Evolutionary conservation across 1,140 invertebrate genomes (phyloP), one percentile per base, ranked within the genome.

Genomic region (Heliconius congener): DNA sequence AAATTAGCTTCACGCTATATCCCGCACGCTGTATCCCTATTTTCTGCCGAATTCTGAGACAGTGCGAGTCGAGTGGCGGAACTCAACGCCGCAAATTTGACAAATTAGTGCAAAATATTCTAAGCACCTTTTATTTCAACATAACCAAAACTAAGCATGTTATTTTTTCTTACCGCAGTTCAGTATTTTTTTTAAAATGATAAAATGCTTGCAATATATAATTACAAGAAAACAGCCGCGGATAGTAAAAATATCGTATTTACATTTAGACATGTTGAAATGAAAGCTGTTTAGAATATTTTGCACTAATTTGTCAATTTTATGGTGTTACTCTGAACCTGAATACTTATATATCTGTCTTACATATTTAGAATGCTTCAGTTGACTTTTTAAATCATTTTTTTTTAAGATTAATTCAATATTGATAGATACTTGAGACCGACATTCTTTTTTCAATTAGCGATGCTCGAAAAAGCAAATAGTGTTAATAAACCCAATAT

Each of bases 371-470:
- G n/a, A 55, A 55, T n/a, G 8, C 52, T 55, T 18, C 19, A n/a
- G 0, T n/a, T 55, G 16, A n/a, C 19, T n/a, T 19, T 55, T 6
- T 55, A 2, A 4, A 4, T 46, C 0, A 13, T 4, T 16, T 46
- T 46, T 46, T 46, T 46, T 46, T 46, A 3, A 46, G 16, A 23
- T 23, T 23, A 13, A 16, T 46, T 46, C 42, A 46, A 46, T 46
- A 46, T 46, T 46, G 13, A 46, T 46, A 46, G 42, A 46, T 72
- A 72, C 18, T 39, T 39, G n/a, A 8, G 18, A 9, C 18, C 8
- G 34, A 39, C 18, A 39, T 72, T 72, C 71, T 72, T 30, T 66
- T 23, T 30, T 66, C 60, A 66, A 66, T 66, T 66, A 66, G 13
- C 60, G 27, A 66, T 16, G 13, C 60, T 66, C 27, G 27, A 18